Evolutionary conservation across 2,113 vertebrate genomes (phyloP).

Genomic region (Poeciliopsis occidentalis): DNA sequence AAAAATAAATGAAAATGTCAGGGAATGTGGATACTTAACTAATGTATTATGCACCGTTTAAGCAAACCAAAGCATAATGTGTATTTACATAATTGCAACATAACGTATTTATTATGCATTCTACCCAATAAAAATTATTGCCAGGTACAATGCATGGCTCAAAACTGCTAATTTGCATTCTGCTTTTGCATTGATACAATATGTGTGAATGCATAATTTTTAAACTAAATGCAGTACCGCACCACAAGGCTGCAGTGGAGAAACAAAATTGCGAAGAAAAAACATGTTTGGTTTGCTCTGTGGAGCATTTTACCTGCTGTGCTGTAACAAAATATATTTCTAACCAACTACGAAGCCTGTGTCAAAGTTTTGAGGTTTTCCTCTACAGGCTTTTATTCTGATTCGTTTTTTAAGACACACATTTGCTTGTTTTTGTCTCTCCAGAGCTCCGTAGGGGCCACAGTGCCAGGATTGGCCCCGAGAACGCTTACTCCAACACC

Average conservation of each 20-base stretch:
- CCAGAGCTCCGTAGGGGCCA: conserved; percentile 73
- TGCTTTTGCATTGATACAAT: no score
- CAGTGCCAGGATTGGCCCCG: conserved; percentile 86
- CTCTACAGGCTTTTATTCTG: no score
- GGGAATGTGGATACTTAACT: neutral
- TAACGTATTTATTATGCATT: neutral
- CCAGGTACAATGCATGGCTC: neutral
- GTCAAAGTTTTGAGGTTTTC: neutral
- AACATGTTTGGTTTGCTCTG: neutral
- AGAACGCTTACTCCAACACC: conserved; percentile 84
- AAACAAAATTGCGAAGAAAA: neutral
- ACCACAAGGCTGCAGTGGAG: no score
- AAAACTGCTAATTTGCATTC: neutral
- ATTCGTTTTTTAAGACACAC: neutral
- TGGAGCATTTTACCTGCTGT: neutral
- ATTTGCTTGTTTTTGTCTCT: neutral
- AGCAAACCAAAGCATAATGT: neutral
- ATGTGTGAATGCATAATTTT: no score
- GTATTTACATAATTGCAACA: neutral
- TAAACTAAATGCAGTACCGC: no score
- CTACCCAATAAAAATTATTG: neutral
- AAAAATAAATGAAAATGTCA: neutral
- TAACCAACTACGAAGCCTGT: neutral
- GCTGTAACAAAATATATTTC: neutral
- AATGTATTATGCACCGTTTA: no score